These are phyloP conservation scores for Arbacia lixula DNA, from an alignment of 53 echinoderm and acorn worm genomes.

Conservation along the genomic window DNA sequence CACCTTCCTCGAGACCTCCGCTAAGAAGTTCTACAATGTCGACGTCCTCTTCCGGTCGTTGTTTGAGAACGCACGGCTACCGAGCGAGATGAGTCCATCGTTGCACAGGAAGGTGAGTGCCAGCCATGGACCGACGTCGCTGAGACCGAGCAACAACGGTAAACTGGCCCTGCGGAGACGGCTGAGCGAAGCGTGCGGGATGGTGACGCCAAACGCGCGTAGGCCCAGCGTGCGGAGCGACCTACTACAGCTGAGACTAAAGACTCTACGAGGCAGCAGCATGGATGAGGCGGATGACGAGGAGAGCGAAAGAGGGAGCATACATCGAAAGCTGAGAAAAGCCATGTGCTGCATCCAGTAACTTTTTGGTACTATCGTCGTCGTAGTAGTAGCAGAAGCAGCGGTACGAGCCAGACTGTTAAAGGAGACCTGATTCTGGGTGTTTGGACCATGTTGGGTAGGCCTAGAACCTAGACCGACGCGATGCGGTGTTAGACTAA, in stretches of 20 bases:
- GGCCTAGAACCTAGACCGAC: too few species aligned
- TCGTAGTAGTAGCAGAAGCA: neutral
- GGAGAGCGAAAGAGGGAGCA: constrained; percentile 52
- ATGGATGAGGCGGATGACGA: constrained; percentile 70
- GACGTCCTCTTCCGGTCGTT: constrained; percentile 64
- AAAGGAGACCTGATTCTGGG: neutral
- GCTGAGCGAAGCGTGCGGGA: constrained; percentile 78
- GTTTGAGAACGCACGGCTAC: constrained; percentile 73
- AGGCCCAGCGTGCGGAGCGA: constrained; percentile 75
- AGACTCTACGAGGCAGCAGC: constrained; percentile 63
- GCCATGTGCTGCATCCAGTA: constrained; percentile 94
- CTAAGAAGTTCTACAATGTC: constrained; percentile 68
- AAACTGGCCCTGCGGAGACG: constrained; percentile 66
- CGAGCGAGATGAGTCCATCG: constrained; percentile 82
- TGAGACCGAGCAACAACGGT: constrained; percentile 64
- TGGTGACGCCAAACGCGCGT: constrained; percentile 75
- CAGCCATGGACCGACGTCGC: constrained; percentile 73
- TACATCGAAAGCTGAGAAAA: constrained; percentile 75
- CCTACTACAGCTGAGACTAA: constrained; percentile 64
- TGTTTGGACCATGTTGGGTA: too few species aligned
- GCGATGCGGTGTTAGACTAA: too few species aligned
- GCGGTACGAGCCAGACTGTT: constrained; percentile 13
- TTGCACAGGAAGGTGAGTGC: constrained; percentile 74
- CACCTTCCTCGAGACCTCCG: constrained; percentile 70
- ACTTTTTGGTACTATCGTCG: too few species aligned